Base-by-base conservation (phyloP, 2,113 vertebrate species). In the Corvus hawaiiensis region DNA sequence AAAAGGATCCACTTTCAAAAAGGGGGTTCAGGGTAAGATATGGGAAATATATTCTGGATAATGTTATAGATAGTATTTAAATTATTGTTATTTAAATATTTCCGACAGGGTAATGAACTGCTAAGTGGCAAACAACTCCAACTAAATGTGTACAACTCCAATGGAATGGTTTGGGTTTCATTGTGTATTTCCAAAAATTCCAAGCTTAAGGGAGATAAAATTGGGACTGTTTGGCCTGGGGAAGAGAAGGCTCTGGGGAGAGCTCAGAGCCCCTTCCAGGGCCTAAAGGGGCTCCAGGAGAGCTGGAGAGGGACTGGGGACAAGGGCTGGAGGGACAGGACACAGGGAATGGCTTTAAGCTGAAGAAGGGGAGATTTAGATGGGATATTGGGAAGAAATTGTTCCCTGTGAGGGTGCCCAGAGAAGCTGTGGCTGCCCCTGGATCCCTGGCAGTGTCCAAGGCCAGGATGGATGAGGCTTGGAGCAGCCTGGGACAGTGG, bases 181-280 rank as follows among this genome's bases (percentile, higher is more conserved):
- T 13, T 20, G 37, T 71, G 35, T 1, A 44, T 56, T 43, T 11
- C 14, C 48, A 23, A 35, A 43, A 43, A 68, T 51, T 59, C 48
- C 39, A 67, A 37, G 7, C 22, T 74, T 41, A 54, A 72, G 13
- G 18, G 26, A 24, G 51, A 8, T 13, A 58, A 58, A 85, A 26
- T 17, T 7, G 3, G 13, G 16, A 11, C 3, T 35, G 16, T 61
- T 62, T 11, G 3, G 23, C 16, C 33, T 54, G 39, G 48, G 44
- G 48, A 35, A 19, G 37, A 16, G 26, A 62, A 62, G 10, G 37
- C 8, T 52, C 67, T 1, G 1, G 33, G 17, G 56, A 62, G 16
- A 52, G 0, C 37, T 72, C 10, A 33, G 35, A 41, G 37, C 19
- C 30, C 2, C 14, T 17, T 8, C 1, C 41, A 67, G 52, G 1